Percentiles rank a stretch among this genome's conserved stretches.
Conservation (phyloP, 2,797 vertebrate genomes). For the Argentina silus region DNA sequence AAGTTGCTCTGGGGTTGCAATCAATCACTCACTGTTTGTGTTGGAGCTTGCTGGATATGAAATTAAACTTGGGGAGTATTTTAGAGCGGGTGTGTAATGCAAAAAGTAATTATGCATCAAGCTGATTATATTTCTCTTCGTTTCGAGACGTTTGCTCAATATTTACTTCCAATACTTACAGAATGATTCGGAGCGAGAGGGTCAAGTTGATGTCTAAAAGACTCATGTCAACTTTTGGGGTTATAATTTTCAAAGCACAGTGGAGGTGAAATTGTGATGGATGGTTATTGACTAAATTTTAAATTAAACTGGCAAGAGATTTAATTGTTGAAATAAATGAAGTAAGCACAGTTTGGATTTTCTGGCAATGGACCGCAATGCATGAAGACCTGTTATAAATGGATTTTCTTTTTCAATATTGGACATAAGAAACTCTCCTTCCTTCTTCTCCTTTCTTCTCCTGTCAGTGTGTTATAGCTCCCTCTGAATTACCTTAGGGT, state of each 20-base stretch:
- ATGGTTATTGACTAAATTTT: slow-evolving; percentile 9
- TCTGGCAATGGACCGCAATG: not conserved
- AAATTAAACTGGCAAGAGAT: not conserved
- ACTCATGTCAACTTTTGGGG: not conserved
- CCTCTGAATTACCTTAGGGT: no score
- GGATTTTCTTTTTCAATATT: not conserved
- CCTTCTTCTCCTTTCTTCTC: no score
- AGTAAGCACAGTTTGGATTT: not conserved
- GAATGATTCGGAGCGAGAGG: not conserved
- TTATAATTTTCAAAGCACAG: not conserved
- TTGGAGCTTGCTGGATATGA: slow-evolving; percentile 10
- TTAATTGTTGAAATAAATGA: slow-evolving; percentile 2
- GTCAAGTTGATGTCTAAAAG: no score
- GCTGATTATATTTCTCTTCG: not conserved
- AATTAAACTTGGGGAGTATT: not conserved
- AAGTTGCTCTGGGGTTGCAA: not conserved
- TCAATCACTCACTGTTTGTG: slow-evolving; percentile 8
- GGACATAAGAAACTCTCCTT: not conserved
- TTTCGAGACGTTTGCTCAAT: not conserved
- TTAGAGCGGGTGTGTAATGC: not conserved
- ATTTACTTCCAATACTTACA: not conserved
- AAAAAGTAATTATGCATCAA: slow-evolving; percentile 6
- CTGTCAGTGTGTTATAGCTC: no score
- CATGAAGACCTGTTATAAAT: not conserved
- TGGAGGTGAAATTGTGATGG: not conserved